Percentiles rank a stretch among this genome's conserved stretches.
Evolutionary conservation across 1,140 invertebrate species (phyloP).

Genomic region (Chlorops oryzae): DNA sequence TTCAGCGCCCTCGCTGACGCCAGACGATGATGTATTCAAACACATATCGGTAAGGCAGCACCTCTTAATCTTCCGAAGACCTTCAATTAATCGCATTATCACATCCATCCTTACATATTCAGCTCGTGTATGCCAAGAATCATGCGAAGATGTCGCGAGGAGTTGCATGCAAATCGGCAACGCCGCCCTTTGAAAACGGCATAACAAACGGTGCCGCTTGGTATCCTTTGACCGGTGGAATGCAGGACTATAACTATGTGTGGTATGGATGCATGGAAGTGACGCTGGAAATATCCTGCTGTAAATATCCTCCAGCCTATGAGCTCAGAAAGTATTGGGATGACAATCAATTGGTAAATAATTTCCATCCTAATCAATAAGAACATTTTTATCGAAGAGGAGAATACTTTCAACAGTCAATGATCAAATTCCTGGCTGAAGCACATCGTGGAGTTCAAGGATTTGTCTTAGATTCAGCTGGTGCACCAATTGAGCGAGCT

Average conservation of each 20-base stretch:
- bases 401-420: constrained; percentile 51
- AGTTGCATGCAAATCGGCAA: constrained; percentile 68
- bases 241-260: constrained; percentile 98
- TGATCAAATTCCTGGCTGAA: constrained; percentile 82
- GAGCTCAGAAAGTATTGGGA: constrained; percentile 89
- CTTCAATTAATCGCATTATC: too few relatives aligned
- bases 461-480: constrained; percentile 75
- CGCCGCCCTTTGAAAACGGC: constrained; percentile 71
- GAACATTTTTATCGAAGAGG: background rate
- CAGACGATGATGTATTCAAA: constrained; percentile 91
- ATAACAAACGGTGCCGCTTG: constrained; percentile 90
- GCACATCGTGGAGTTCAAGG: constrained; percentile 79
- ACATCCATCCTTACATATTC: too few relatives aligned
- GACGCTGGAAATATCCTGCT: constrained; percentile 94
- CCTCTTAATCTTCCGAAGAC: too few relatives aligned
- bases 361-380: too few relatives aligned
- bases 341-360: constrained; percentile 79
- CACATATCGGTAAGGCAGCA: too few relatives aligned
- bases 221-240: constrained; percentile 82
- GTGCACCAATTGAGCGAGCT: constrained; percentile 75
- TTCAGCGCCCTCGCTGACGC: constrained; percentile 72
- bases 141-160: constrained; percentile 81
- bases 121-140: constrained; percentile 81
- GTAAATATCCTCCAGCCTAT: constrained; percentile 84
- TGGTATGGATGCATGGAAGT: constrained; percentile 98